Evolutionary conservation across 1,140 invertebrate species (phyloP).

Genomic region (Saxidomus purpurata): DNA sequence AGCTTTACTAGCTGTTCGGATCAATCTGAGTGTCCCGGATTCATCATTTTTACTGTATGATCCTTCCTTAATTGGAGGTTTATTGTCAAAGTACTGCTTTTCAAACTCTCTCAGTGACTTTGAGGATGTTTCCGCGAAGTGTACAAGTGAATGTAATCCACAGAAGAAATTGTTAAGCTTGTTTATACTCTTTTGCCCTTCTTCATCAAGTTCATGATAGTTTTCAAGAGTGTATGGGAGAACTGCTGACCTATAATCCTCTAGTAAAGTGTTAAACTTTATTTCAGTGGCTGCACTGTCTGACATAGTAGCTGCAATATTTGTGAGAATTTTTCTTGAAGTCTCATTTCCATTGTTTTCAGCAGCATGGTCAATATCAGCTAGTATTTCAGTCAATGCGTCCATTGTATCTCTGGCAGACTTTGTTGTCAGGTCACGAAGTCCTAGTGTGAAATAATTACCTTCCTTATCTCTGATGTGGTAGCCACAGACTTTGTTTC

Average conservation of each 20-base stretch:
- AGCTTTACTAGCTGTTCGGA: background rate
- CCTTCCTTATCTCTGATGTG: conserved; percentile 17
- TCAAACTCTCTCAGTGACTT: conserved; percentile 7
- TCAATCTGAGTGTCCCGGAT: conserved; percentile 9
- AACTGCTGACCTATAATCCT: conserved; percentile 19
- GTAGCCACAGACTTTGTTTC: conserved; percentile 35
- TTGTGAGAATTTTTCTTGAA: conserved; percentile 29
- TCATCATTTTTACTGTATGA: conserved; percentile 40
- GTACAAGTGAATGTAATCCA: conserved; percentile 42
- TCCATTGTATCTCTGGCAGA: conserved; percentile 27
- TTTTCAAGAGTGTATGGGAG: conserved; percentile 35
- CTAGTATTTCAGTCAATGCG: conserved; percentile 29
- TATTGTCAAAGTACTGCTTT: background rate
- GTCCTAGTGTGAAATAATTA: conserved; percentile 22
- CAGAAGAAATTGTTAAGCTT: conserved; percentile 39
- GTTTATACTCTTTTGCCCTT: background rate
- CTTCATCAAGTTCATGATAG: conserved; percentile 13
- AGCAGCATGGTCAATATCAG: conserved; percentile 25
- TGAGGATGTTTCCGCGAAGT: conserved; percentile 10
- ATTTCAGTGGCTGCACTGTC: conserved; percentile 26
- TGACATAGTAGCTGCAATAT: conserved; percentile 40
- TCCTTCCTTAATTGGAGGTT: conserved; percentile 13
- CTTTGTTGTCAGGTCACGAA: conserved; percentile 33
- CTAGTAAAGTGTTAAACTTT: conserved; percentile 40
- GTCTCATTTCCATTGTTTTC: background rate